phyloP scores from a whole-genome alignment of 2,888 invertebrate genomes.

The Drosophila lacicola region DNA sequence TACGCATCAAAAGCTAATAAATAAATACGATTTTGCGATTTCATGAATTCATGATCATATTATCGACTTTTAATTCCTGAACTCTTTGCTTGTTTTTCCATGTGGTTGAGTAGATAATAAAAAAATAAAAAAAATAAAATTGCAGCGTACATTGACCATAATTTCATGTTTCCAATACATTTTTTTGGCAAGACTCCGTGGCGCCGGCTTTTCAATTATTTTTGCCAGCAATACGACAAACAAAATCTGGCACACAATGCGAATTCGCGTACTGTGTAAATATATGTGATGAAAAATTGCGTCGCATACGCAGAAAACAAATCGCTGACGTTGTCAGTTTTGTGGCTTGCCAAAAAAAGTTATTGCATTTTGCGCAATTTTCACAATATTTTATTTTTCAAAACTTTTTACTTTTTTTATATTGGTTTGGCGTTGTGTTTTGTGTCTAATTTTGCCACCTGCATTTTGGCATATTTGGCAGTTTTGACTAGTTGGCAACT shows the following conservation, averaged over 20 bases:
- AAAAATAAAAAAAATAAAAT: slow-evolving; percentile 1
- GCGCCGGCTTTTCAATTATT: slow-evolving; percentile 65
- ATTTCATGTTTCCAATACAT: slow-evolving; percentile 31
- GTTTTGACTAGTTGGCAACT: slow-evolving; percentile 44
- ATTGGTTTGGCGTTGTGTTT: slow-evolving; percentile 61
- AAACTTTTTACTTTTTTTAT: slow-evolving; percentile 30
- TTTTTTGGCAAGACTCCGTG: slow-evolving; percentile 73
- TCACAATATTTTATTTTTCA: slow-evolving; percentile 37
- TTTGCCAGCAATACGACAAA: slow-evolving; percentile 42
- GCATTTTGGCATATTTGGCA: slow-evolving; percentile 77
- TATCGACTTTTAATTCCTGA: not conserved
- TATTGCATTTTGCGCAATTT: slow-evolving; percentile 60
- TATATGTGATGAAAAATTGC: slow-evolving; percentile 30
- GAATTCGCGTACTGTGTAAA: slow-evolving; percentile 52
- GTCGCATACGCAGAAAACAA: slow-evolving; percentile 47
- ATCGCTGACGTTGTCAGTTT: slow-evolving; percentile 47
- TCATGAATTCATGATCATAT: not conserved
- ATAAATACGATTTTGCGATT: slow-evolving; percentile 9
- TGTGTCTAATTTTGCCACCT: slow-evolving; percentile 81
- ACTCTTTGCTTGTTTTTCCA: slow-evolving; percentile 13
- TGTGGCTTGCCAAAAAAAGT: slow-evolving; percentile 40
- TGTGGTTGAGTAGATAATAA: slow-evolving; percentile 8
- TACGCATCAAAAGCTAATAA: slow-evolving; percentile 13
- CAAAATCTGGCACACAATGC: slow-evolving; percentile 60
- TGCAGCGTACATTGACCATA: slow-evolving; percentile 45